phyloP scores from a whole-genome alignment of 1,140 invertebrate genomes.

The Anthonomus grandis region DNA sequence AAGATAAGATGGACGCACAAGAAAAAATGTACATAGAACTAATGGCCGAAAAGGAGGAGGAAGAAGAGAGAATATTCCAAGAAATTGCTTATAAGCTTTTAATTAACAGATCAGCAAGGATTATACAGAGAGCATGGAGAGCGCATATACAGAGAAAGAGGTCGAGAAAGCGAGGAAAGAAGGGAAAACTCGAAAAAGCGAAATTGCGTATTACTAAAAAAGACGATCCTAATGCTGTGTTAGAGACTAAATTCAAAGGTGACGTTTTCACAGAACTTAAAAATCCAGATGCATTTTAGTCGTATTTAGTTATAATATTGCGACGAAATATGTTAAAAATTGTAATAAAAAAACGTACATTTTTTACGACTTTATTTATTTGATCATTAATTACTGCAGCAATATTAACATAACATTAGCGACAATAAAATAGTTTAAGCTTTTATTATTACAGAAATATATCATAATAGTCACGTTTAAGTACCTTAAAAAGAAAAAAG shows the following conservation, averaged over 20 bases:
- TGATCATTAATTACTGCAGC: no score
- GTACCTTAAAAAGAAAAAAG: no score
- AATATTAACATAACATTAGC: no score
- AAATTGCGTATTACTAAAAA: slow-evolving; percentile 1
- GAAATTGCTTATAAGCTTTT: slow-evolving; percentile 38
- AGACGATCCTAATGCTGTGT: slow-evolving; percentile 6
- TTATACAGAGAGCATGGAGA: slow-evolving; percentile 42
- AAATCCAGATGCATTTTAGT: slow-evolving; percentile 10
- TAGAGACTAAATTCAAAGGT: slow-evolving; percentile 1
- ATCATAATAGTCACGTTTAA: no score
- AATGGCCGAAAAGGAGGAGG: slow-evolving; percentile 40
- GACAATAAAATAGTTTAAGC: no score
- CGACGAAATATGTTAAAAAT: no score
- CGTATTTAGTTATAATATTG: no score
- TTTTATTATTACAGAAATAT: no score
- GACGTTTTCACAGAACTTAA: slow-evolving; percentile 6
- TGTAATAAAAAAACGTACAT: no score
- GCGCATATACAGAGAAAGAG: slow-evolving; percentile 32
- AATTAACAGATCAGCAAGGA: slow-evolving; percentile 36
- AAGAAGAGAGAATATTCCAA: slow-evolving; percentile 33
- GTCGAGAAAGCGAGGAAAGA: slow-evolving; percentile 25
- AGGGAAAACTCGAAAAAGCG: no score
- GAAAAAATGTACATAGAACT: slow-evolving; percentile 35
- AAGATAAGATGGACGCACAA: slow-evolving; percentile 40
- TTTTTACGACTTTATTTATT: no score